Percentiles rank a stretch among this genome's conserved stretches.
These are phyloP conservation scores for Cataglyphis albicans DNA, from an alignment of 2,888 invertebrate species.

Conservation along the genomic window DNA sequence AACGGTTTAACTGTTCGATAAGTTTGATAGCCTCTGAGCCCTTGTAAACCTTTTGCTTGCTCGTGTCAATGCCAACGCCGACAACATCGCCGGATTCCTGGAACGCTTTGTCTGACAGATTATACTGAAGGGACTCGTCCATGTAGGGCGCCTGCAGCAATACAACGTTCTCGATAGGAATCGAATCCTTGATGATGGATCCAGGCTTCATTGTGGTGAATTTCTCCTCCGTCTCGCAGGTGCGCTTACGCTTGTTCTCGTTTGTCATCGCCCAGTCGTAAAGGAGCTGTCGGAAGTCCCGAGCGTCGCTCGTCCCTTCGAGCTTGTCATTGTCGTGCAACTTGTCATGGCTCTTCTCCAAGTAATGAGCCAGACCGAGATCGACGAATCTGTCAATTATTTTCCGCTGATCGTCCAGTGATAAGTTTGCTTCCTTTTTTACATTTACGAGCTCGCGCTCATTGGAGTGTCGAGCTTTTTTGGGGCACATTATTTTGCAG, in stretches of 20 bases:
- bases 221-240: constrained; percentile 40
- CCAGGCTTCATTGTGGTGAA: constrained; percentile 76
- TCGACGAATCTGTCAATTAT: constrained; percentile 78
- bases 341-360: constrained; percentile 57
- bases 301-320: constrained; percentile 44
- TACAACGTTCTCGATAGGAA: constrained; percentile 67
- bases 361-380: constrained; percentile 71
- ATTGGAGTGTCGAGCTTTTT: constrained; percentile 60
- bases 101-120: constrained; percentile 79
- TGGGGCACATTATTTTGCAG: constrained; percentile 75
- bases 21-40: constrained; percentile 72
- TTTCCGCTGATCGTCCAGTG: constrained; percentile 48
- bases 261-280: constrained; percentile 71
- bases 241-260: constrained; percentile 59
- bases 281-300: constrained; percentile 71
- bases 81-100: constrained; percentile 77
- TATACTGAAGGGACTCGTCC: constrained; percentile 70
- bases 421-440: background rate
- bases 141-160: constrained; percentile 75
- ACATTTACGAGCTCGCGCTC: background rate
- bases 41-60: constrained; percentile 71
- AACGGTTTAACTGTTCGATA: constrained; percentile 54
- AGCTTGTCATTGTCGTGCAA: constrained; percentile 41
- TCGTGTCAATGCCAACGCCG: constrained; percentile 74
- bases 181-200: constrained; percentile 75